A percentile compares a stretch with the other conserved stretches of the same genome.
phyloP scores from a whole-genome alignment of 2,797 vertebrate genomes.

The Protonibea diacanthus region DNA sequence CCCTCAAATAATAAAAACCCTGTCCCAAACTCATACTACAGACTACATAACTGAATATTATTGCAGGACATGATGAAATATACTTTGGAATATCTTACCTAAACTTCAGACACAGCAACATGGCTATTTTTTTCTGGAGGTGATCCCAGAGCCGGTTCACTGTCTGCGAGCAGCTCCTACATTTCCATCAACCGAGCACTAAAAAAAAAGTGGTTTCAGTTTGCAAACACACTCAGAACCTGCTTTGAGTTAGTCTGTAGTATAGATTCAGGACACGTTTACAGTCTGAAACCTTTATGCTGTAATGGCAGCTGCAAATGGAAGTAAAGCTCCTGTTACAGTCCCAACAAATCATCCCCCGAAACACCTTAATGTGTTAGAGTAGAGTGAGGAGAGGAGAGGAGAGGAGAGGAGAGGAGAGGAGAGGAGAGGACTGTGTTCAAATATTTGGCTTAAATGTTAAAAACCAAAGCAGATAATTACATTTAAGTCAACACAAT shows the following conservation, averaged over 20 bases:
- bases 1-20: not conserved
- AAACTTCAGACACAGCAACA: slow-evolving; percentile 1
- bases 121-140: not conserved
- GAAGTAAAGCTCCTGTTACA: slow-evolving; percentile 44
- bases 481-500: slow-evolving; percentile 54
- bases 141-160: not conserved
- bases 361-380: slow-evolving; percentile 23
- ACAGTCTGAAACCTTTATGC: not conserved
- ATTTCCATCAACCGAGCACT: not conserved
- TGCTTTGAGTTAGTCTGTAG: not conserved
- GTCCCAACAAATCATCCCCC: not conserved
- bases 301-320: slow-evolving; percentile 21
- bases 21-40: slow-evolving; percentile 13
- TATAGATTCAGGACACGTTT: not conserved
- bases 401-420: not conserved
- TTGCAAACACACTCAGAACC: not conserved
- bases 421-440: slow-evolving; percentile 19
- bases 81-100: slow-evolving; percentile 8
- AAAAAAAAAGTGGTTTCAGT: not conserved
- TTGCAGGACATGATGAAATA: slow-evolving; percentile 8
- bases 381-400: not conserved
- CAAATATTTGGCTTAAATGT: slow-evolving; percentile 60
- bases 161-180: not conserved
- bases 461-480: slow-evolving; percentile 49
- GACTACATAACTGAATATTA: not conserved